These are phyloP conservation scores for Rhynchomys soricoides DNA, from an alignment of 2,113 vertebrate species.

Conservation along the genomic window DNA sequence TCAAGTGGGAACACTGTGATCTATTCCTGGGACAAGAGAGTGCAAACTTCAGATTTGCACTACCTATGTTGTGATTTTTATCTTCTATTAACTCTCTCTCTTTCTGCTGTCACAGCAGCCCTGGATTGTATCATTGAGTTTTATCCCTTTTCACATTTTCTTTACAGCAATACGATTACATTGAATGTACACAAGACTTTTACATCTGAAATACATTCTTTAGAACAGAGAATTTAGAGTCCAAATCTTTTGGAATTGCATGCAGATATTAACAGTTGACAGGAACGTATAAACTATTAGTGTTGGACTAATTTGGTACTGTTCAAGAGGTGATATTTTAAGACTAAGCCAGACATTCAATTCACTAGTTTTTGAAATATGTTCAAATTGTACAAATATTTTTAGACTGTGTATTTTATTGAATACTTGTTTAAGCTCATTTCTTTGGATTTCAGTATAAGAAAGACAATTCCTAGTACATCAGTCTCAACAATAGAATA, in stretches of 20 bases:
- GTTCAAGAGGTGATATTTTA: background rate
- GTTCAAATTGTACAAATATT: background rate
- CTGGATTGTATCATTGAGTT: fast-evolving
- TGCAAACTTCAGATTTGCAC: background rate
- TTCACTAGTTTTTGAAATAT: background rate
- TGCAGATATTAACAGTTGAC: background rate
- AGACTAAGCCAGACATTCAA: background rate
- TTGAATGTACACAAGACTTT: background rate
- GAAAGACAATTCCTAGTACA: background rate
- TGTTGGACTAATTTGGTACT: background rate
- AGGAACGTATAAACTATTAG: background rate
- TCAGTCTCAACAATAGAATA: background rate
- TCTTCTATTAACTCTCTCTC: fast-evolving
- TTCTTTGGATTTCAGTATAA: background rate
- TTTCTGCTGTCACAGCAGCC: fast-evolving
- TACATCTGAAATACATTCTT: background rate
- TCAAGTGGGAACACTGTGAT: background rate
- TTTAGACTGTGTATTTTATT: slow-evolving; percentile 39
- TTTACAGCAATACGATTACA: background rate
- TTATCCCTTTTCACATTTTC: too few species aligned
- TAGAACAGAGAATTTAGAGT: background rate
- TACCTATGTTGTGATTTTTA: too few species aligned
- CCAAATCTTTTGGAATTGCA: background rate
- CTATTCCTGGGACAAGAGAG: background rate
- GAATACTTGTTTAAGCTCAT: background rate